Evolutionary conservation across 2,113 vertebrate genomes (phyloP).

Genomic region (Indri indri): DNA sequence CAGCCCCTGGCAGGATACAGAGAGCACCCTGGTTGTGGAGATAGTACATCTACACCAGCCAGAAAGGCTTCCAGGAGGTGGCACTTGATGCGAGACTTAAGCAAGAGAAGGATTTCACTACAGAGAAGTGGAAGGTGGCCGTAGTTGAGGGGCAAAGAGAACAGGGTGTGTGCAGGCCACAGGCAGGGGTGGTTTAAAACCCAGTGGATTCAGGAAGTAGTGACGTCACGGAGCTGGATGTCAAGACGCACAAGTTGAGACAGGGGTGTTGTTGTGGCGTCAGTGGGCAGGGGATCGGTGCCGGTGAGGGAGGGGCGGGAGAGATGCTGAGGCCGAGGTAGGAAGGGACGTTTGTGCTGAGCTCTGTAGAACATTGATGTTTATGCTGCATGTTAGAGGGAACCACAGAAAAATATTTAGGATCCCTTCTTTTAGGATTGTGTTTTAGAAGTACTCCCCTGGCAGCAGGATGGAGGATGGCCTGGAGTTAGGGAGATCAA

Average conservation of each 20-base stretch:
- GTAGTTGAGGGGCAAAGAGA: neutral
- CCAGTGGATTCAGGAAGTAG: neutral
- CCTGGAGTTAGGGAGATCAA: neutral
- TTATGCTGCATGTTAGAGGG: neutral
- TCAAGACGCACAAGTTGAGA: neutral
- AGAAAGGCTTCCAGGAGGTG: neutral
- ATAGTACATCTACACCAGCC: neutral
- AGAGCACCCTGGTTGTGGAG: neutral
- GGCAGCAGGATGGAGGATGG: neutral
- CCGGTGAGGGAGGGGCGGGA: neutral
- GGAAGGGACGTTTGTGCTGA: neutral
- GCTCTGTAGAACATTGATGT: neutral
- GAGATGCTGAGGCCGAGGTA: neutral
- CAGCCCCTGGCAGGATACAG: neutral
- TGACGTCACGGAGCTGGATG: neutral
- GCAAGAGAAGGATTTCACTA: neutral
- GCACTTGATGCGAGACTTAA: neutral
- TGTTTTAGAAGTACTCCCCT: neutral
- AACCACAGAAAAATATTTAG: neutral
- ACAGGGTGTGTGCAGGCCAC: neutral
- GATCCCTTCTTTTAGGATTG: neutral
- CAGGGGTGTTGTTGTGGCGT: neutral
- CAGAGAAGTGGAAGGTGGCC: neutral
- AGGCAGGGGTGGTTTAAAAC: neutral
- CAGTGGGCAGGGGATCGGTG: fast-evolving